Percentiles rank a stretch among this genome's conserved stretches.
Evolutionary conservation across 2,113 vertebrate species (phyloP).

Genomic region (Anarhynchus alexandrinus): DNA sequence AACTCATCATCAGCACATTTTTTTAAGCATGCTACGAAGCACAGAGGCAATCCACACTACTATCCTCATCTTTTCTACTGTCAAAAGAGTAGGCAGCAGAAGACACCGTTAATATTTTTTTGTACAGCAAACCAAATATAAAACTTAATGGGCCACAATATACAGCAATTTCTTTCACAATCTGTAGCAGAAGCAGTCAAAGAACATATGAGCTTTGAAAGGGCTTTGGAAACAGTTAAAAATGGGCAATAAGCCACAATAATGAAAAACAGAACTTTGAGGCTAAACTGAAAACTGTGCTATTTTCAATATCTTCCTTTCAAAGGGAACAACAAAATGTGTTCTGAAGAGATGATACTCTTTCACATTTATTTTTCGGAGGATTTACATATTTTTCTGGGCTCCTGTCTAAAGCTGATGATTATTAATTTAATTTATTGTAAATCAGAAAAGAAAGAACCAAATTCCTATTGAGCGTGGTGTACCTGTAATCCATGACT

Average conservation of each 20-base stretch:
- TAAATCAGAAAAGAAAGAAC: not conserved
- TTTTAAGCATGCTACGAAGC: not conserved
- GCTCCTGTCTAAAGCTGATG: not conserved
- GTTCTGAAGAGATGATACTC: not conserved
- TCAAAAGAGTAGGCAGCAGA: not conserved
- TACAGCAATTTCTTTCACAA: not conserved
- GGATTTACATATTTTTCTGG: not conserved
- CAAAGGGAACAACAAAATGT: not conserved
- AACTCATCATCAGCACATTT: not conserved
- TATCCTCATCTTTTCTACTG: not conserved
- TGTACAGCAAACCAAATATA: constrained; percentile 7
- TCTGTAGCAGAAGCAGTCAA: constrained; percentile 26
- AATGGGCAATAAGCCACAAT: constrained; percentile 5
- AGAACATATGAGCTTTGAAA: not conserved
- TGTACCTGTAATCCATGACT: not conserved
- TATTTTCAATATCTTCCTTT: constrained; percentile 18
- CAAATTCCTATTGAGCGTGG: not conserved
- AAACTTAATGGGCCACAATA: constrained; percentile 1
- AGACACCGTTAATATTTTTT: constrained; percentile 9
- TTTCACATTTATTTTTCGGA: not conserved
- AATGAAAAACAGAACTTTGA: constrained; percentile 47
- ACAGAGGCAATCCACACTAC: not conserved
- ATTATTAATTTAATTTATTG: not conserved
- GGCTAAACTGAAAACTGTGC: constrained; percentile 1
- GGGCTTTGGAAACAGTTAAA: not conserved